Evolutionary conservation across 2,797 vertebrate species (phyloP), one percentile per base, ranked within the genome.

Genomic region (Pteronotus mesoamericanus): DNA sequence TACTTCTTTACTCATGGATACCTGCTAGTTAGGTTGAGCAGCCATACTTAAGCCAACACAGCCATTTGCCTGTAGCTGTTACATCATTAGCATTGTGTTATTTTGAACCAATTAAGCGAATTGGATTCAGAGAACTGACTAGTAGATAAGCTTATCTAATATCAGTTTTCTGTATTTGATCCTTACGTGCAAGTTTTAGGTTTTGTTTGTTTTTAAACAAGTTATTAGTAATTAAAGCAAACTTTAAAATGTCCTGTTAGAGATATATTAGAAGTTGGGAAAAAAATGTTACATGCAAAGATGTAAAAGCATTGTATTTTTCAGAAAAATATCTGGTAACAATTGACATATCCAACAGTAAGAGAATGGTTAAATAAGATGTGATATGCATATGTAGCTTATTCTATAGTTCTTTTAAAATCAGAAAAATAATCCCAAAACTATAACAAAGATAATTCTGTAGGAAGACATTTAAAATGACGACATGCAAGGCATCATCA

Each of bases 191-290:
- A 82, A 11, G 34, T 68, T 91, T 93, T 75, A 48, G 86, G 10
- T 37, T 82, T 61, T 44, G 44, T 75, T 77, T 86, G 51, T 61
- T 89, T 92, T 64, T 32, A 93, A 93, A 78, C 74, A 94, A 55
- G 34, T 72, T 64, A 34, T 32, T 80, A 68, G 48, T 77, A 89
- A 93, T 86, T 89, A 74, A 78, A 79, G 16, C 9, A 24, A 79
- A 57, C 3, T 92, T 92, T 55, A 75, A 83, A 74, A 3, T 64
- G 18, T 59, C 10, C 42, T 83, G 6, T 64, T 57, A 74, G 69
- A 51, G 15, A 68, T 44, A 24, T 74, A 69, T 83, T 83, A 78
- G 29, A 94, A 91, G 75, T 9, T 69, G 64, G 74, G 16, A 26
- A 44, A 85, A 85, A 57, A 51, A 22, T 89, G 3, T 75, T 69